Conservation (phyloP, 1,140 invertebrate genomes). For the Drosophila arizonae region DNA sequence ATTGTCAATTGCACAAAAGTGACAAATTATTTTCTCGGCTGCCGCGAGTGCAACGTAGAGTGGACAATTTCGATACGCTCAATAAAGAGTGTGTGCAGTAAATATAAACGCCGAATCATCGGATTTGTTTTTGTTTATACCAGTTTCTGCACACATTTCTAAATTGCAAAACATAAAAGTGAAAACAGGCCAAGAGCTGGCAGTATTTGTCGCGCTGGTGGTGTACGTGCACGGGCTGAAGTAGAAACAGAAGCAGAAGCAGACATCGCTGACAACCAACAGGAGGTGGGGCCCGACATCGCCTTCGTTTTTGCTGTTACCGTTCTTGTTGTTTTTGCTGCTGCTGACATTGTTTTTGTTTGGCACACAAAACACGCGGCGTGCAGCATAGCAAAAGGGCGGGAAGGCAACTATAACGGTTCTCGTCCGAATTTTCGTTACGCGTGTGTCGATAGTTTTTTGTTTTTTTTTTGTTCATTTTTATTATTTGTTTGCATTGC, state of each 20-base stretch:
- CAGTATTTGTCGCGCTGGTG: constrained; percentile 23
- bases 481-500: constrained; percentile 12
- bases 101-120: constrained; percentile 11
- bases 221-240: constrained; percentile 36
- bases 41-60: constrained; percentile 31
- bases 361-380: constrained; percentile 58
- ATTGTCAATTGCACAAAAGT: constrained; percentile 50
- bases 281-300: constrained; percentile 44
- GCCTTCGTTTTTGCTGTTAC: constrained; percentile 16
- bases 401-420: constrained; percentile 44
- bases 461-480: constrained; percentile 4
- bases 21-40: constrained; percentile 48
- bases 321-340: constrained; percentile 14
- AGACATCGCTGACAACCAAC: constrained; percentile 30
- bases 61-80: constrained; percentile 6
- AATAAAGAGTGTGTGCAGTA: constrained; percentile 17
- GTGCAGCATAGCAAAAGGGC: constrained; percentile 62
- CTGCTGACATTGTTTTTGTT: constrained; percentile 43
- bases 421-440: constrained; percentile 2
- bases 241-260: constrained; percentile 29
- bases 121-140: constrained; percentile 43
- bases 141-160: constrained; percentile 22
- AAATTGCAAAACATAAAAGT: constrained; percentile 41
- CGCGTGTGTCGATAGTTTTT: constrained; percentile 5
- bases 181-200: constrained; percentile 49